Evolutionary conservation across 2,113 vertebrate genomes (phyloP).

Genomic region (Tachycineta bicolor): DNA sequence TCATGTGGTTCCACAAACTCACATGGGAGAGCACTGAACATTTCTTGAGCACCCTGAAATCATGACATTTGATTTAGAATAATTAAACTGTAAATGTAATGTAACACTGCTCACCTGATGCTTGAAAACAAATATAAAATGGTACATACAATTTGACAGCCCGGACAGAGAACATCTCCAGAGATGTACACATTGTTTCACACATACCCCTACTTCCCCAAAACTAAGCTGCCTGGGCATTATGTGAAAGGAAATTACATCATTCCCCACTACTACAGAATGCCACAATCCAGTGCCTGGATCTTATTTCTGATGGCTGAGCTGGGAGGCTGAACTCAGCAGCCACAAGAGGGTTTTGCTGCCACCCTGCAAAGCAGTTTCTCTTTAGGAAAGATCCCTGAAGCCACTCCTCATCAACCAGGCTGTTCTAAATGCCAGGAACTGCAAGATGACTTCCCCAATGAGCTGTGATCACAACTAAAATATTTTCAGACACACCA

Average conservation of each 20-base stretch:
- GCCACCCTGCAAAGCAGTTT: not conserved
- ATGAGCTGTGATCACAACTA: not conserved
- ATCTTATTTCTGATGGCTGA: not conserved
- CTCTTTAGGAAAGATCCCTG: not conserved
- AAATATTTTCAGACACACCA: not conserved
- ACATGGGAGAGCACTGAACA: slow-evolving; percentile 92
- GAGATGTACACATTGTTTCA: not conserved
- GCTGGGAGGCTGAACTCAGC: not conserved
- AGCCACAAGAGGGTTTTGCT: not conserved
- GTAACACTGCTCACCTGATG: not conserved
- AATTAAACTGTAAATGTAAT: not conserved
- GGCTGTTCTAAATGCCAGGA: not conserved
- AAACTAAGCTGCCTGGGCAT: not conserved
- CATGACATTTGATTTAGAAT: not conserved
- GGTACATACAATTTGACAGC: not conserved
- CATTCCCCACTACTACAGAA: not conserved
- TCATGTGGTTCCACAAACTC: slow-evolving; percentile 96
- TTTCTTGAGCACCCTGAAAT: slow-evolving; percentile 91
- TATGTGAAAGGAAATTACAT: not conserved
- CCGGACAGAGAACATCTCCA: not conserved
- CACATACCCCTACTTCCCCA: not conserved
- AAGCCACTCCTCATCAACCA: not conserved
- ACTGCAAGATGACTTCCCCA: not conserved
- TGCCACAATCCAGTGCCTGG: not conserved
- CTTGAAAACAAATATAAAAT: not conserved